phyloP scores from a whole-genome alignment of 2,888 invertebrate genomes.

The Paralinhomoeus sp. region DNA sequence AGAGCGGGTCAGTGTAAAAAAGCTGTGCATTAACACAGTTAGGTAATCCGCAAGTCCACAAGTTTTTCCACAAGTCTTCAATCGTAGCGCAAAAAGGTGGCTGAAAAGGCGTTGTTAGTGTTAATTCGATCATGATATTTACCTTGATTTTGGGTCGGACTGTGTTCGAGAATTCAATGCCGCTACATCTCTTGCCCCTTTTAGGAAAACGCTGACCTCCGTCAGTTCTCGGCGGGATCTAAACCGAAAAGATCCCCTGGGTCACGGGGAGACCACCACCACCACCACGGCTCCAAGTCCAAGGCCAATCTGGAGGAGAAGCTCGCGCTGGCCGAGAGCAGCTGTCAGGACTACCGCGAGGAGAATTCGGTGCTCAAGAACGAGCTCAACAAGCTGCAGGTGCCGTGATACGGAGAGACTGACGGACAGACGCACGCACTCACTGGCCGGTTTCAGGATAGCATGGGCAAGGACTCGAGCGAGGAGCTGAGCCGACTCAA shows the following conservation, averaged over 20 bases:
- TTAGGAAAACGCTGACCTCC: neutral
- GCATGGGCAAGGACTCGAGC: slow-evolving; percentile 11
- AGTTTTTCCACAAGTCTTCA: too few relatives aligned
- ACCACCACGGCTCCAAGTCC: slow-evolving; percentile 48
- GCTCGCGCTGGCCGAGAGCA: slow-evolving; percentile 15
- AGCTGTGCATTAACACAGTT: too few relatives aligned
- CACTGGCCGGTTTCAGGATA: slow-evolving; percentile 10
- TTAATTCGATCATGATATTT: too few relatives aligned
- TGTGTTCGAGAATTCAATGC: too few relatives aligned
- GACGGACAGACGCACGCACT: neutral
- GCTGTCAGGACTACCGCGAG: slow-evolving; percentile 31
- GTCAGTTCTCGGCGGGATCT: too few relatives aligned
- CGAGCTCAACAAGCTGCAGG: slow-evolving; percentile 44
- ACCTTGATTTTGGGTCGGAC: neutral
- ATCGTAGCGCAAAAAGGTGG: too few relatives aligned
- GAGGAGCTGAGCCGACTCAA: slow-evolving; percentile 43
- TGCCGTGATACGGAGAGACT: slow-evolving; percentile 4
- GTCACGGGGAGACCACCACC: slow-evolving; percentile 45
- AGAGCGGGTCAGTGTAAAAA: slow-evolving; percentile 5
- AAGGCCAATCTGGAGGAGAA: slow-evolving; percentile 33
- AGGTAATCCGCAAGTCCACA: too few relatives aligned
- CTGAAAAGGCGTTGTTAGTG: too few relatives aligned
- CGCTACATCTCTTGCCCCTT: too few relatives aligned
- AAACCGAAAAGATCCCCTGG: too few relatives aligned
- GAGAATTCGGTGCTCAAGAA: slow-evolving; percentile 50